Base-by-base conservation (phyloP, 2,888 invertebrate genomes). In the Caenorhabditis auriculariae region DNA sequence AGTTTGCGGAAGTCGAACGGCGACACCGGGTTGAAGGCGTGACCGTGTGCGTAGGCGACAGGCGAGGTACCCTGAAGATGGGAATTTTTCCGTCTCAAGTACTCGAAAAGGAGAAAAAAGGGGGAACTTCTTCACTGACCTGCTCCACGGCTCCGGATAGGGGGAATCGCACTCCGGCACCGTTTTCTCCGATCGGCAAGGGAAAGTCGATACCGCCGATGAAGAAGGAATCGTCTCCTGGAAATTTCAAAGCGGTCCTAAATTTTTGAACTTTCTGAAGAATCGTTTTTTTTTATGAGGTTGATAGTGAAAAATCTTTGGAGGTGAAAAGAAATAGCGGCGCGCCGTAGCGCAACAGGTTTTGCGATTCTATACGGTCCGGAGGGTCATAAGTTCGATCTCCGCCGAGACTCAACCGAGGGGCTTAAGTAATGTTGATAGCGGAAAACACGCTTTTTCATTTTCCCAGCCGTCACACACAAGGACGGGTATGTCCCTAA, bases 171-270 rank as follows among this genome's bases (percentile, higher is more conserved):
- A 74, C 74, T 49, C 78, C 78, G 1, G 73, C 68, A 37, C 78
- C 78, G 49, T 67, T 65, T 45, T 68, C 65, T 35, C 74, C 76
- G 39, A 76, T 50, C 4, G 77, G 77, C 23, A 78, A 46, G 9
- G 78, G 78, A 38, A 78, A 77, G 43, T 78, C 78, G 41, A 78
- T 66, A 12, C 74, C 77, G 6, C 78, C 78, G 29, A 74, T 72
- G 64, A 77, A 69, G 67, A 73, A 75, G 5, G 64, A 60, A 49
- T 76, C 76, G 57, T 76, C 76, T 37, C 75, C 75, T 63, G 41
- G 39, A 60, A 21, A 37, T 6, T 19, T 38, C 19, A n/a, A 17
- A 17, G 4, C 19, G 12, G 19, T 42, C 42, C 4, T 9, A 26
- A 24, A 6, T 23, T 23, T 44, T 26, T 24, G 44, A 44, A 7